Conservation (phyloP, 2,888 invertebrate species). For the Lacanobia wlatinum region DNA sequence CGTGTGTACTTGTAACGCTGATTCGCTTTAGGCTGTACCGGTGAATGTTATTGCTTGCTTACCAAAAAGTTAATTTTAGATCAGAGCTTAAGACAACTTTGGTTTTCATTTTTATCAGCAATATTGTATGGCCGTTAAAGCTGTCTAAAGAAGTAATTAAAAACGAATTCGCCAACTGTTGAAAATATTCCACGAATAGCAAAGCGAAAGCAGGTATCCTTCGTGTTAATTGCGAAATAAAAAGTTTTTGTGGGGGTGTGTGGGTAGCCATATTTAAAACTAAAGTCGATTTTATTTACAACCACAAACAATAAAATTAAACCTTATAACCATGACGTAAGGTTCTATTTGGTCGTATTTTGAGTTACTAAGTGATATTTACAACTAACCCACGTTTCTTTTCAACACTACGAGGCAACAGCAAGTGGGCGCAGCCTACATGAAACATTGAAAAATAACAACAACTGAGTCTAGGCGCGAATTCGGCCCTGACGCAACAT, state of each 20-base stretch:
- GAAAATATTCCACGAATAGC: slow-evolving; percentile 59
- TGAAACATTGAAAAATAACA: slow-evolving; percentile 77
- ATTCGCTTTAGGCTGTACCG: slow-evolving; percentile 41
- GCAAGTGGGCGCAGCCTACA: slow-evolving; percentile 84
- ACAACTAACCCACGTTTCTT: slow-evolving; percentile 84
- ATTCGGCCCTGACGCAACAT: slow-evolving; percentile 77
- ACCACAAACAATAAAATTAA: slow-evolving; percentile 31
- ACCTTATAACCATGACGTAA: slow-evolving; percentile 68
- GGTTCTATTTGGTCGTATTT: slow-evolving; percentile 52
- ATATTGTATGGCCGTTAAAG: neutral
- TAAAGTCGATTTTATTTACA: slow-evolving; percentile 49
- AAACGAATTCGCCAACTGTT: slow-evolving; percentile 45
- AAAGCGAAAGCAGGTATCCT: slow-evolving; percentile 81
- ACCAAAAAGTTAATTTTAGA: slow-evolving; percentile 34
- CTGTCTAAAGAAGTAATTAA: slow-evolving; percentile 23
- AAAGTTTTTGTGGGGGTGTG: slow-evolving; percentile 79
- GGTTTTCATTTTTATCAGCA: neutral
- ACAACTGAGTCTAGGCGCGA: slow-evolving; percentile 76
- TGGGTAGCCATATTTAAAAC: slow-evolving; percentile 76
- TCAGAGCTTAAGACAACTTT: slow-evolving; percentile 4
- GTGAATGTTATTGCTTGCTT: slow-evolving; percentile 29
- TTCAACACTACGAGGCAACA: slow-evolving; percentile 73
- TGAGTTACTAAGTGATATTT: slow-evolving; percentile 70
- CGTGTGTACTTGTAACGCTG: slow-evolving; percentile 57
- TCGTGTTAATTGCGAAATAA: slow-evolving; percentile 82